Base-by-base conservation (phyloP, 2,888 invertebrate species). In the Polydrusus tereticollis region DNA sequence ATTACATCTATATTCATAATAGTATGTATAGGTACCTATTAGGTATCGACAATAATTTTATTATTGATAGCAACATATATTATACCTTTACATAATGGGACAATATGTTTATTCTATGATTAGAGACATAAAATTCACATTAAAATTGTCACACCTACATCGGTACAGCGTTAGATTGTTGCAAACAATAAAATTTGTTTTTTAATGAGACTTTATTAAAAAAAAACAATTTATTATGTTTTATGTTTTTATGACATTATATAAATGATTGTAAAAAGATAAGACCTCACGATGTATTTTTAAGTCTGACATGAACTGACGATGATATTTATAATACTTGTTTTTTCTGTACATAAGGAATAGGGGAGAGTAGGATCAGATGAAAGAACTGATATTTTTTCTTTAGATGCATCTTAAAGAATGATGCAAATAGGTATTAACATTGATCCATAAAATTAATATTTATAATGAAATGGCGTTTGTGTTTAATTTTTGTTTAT, bases 221-320 rank as follows among this genome's bases (percentile, higher is more conserved):
- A 59, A 59, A 59, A 59, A 59, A 43, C 26, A 38, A 41, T 59
- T 59, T 58, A 36, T 57, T 12, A 59, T 59, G 8, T 23, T 59
- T 41, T 59, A 59, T 10, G 43, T 59, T 59, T 59, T 59, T 59
- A 59, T 59, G 23, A 8, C 16, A 59, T 43, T 59, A 26, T 26
- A 43, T 23, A 59, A 21, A 59, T 16, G 43, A 6, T 41, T 41
- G 26, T 59, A 59, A 41, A 55, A 59, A 59, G 59, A 59, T 59
- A 43, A 59, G 26, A 59, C 43, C 16, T 26, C 20, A 59, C 16
- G 14, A 14, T 41, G 14, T 59, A 59, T 59, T 59, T 59, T 59
- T 59, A 41, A 21, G 8, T 59, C 10, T 58, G 58, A 58, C 33
- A 55, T 14, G 14, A n/a, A 21, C 2, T n/a, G 5, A 12, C 10